phyloP scores from a whole-genome alignment of 2,888 invertebrate species.

The Incurvaria masculella region DNA sequence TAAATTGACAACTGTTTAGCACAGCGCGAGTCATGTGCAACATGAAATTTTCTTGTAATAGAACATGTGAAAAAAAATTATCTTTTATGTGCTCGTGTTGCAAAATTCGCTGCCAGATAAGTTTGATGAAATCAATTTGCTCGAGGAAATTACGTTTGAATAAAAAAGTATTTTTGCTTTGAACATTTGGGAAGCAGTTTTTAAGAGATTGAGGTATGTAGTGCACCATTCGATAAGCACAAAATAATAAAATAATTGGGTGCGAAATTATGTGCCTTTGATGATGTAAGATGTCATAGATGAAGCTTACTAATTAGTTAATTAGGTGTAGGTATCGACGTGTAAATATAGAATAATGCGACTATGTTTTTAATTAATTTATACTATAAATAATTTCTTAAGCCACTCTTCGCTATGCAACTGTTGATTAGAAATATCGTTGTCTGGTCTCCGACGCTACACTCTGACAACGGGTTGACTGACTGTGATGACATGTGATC shows the following conservation, averaged over 20 bases:
- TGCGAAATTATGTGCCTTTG: slow-evolving; percentile 58
- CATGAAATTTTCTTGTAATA: no score
- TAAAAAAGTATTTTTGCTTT: neutral
- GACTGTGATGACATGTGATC: no score
- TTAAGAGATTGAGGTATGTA: no score
- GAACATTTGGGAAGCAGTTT: no score
- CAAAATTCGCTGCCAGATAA: no score
- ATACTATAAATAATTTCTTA: neutral
- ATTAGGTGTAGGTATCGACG: neutral
- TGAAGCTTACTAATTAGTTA: neutral
- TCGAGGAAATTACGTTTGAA: neutral
- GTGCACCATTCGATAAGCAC: neutral
- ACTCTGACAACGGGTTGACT: no score
- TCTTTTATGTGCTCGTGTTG: no score
- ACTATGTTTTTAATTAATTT: neutral
- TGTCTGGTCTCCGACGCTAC: no score
- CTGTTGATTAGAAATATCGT: neutral
- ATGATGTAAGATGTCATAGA: slow-evolving; percentile 37
- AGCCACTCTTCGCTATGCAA: neutral
- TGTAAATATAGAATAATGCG: neutral
- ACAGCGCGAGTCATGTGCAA: no score
- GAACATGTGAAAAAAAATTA: no score
- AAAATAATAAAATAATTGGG: slow-evolving; percentile 28
- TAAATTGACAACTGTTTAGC: no score
- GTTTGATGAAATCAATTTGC: no score